phyloP scores from a whole-genome alignment of 1,140 invertebrate species.

The Leptonema lineaticorne region DNA sequence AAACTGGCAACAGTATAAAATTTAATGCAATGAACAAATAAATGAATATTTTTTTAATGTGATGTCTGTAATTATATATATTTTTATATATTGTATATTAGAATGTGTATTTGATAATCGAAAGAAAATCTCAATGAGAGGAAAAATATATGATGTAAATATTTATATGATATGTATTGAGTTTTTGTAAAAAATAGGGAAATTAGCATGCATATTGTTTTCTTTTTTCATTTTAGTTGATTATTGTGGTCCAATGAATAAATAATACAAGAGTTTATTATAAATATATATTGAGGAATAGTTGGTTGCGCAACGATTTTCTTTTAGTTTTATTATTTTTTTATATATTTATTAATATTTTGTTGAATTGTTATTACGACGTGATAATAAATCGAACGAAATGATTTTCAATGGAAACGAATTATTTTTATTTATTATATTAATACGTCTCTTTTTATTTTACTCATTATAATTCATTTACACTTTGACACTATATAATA shows the following conservation, averaged over 20 bases:
- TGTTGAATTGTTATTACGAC: conserved; percentile 40
- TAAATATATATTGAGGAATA: conserved; percentile 33
- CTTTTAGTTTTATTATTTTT: conserved; percentile 30
- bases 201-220: conserved; percentile 25
- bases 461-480: too few relatives aligned
- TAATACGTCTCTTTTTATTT: too few relatives aligned
- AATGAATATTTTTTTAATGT: conserved; percentile 18
- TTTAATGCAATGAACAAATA: conserved; percentile 8
- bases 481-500: too few relatives aligned
- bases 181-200: conserved; percentile 13
- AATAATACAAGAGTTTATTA: conserved; percentile 29
- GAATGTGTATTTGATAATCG: background rate
- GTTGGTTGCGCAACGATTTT: conserved; percentile 26
- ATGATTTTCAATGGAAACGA: conserved; percentile 39
- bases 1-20: conserved; percentile 27
- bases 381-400: conserved; percentile 42
- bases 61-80: conserved; percentile 15
- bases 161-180: conserved; percentile 18
- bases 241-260: conserved; percentile 7
- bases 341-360: conserved; percentile 40
- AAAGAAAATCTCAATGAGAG: background rate
- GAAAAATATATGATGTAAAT: conserved; percentile 17
- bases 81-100: conserved; percentile 15
- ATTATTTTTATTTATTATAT: conserved; percentile 36
- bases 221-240: conserved; percentile 6